Percentiles rank a stretch among this genome's conserved stretches.
phyloP scores from a whole-genome alignment of 35 echinoderm and acorn worm genomes.

The Apostichopus parvimensis region DNA sequence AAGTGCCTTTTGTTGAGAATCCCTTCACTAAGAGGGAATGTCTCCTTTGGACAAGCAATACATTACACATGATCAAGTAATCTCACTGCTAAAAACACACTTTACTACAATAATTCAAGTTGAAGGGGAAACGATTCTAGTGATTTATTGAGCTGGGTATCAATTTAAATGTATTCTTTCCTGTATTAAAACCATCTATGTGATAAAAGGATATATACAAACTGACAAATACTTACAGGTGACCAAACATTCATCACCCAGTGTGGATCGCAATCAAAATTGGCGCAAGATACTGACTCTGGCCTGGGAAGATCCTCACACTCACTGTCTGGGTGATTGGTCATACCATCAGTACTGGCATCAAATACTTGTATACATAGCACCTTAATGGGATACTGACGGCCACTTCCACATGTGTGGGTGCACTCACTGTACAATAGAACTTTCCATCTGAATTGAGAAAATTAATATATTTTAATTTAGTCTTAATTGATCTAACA shows the following conservation, averaged over 20 bases:
- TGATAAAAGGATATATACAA: too few species aligned
- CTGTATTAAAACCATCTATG: too few species aligned
- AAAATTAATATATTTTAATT: neutral
- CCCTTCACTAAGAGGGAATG: too few species aligned
- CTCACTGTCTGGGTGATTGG: constrained; percentile 6
- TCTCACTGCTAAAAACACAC: too few species aligned
- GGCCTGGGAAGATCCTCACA: constrained; percentile 8
- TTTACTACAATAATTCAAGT: too few species aligned
- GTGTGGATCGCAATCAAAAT: constrained; percentile 28
- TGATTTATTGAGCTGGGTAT: too few species aligned
- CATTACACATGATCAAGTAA: too few species aligned
- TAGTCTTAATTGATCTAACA: too few species aligned
- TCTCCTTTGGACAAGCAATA: too few species aligned
- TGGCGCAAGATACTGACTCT: neutral
- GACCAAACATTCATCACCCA: constrained; percentile 47
- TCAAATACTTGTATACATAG: constrained; percentile 18
- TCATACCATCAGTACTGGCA: neutral
- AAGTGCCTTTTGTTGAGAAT: too few species aligned
- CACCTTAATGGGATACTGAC: neutral
- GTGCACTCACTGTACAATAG: constrained; percentile 16
- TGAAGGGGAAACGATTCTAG: too few species aligned
- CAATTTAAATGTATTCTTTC: too few species aligned
- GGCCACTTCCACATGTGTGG: constrained; percentile 31
- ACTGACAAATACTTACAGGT: neutral
- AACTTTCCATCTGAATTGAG: neutral